Conservation (phyloP, 2,113 vertebrate species). For the Aegypius monachus region DNA sequence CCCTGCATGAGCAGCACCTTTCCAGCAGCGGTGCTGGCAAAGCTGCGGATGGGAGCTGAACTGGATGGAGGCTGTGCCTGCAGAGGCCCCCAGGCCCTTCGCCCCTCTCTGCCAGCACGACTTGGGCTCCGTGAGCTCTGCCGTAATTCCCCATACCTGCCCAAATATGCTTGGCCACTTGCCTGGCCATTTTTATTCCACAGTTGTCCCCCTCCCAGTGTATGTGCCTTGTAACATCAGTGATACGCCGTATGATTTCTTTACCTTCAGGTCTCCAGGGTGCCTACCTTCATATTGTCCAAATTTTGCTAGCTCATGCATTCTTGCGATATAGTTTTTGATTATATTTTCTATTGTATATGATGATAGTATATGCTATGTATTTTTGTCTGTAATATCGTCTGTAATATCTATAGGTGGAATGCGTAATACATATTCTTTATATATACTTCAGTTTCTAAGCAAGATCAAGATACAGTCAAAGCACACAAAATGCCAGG, state of each 20-base stretch:
- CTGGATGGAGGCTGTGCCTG: neutral
- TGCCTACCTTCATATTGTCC: neutral
- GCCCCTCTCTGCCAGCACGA: neutral
- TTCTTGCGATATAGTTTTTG: neutral
- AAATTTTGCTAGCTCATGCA: neutral
- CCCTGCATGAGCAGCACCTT: neutral
- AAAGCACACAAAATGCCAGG: neutral
- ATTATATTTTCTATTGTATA: neutral
- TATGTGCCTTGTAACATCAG: no score
- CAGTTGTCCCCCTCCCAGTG: accelerated
- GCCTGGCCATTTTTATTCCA: neutral
- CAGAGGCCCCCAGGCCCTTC: neutral
- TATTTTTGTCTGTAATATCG: neutral
- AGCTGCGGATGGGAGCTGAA: neutral
- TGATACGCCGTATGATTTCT: accelerated
- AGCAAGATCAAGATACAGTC: neutral
- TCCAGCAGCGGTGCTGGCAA: neutral
- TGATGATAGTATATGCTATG: accelerated
- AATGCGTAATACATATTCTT: neutral
- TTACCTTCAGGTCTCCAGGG: neutral
- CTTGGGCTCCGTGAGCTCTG: neutral
- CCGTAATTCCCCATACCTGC: neutral
- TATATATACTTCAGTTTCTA: neutral
- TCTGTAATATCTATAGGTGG: neutral
- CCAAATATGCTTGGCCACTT: neutral